Conservation (phyloP, 1,140 invertebrate genomes). For the Lordiphosa stackelbergi region DNA sequence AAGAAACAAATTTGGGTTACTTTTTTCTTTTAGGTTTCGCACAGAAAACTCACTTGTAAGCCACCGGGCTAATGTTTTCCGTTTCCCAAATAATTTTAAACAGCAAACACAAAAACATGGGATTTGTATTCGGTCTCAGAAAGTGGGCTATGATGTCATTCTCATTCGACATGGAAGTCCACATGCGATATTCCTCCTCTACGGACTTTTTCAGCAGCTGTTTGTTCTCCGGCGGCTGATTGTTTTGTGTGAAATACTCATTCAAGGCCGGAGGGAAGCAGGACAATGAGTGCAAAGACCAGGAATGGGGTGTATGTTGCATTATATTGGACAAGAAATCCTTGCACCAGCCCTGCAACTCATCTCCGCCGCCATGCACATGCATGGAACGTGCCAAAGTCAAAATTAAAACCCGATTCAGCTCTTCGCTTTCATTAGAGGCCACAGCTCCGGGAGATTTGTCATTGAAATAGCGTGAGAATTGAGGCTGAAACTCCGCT, state of each 20-base stretch:
- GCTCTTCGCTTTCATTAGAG: conserved; percentile 95
- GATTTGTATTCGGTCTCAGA: conserved; percentile 91
- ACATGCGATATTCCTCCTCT: conserved; percentile 96
- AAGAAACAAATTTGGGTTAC: conserved; percentile 12
- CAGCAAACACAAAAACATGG: conserved; percentile 92
- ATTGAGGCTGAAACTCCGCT: conserved; percentile 92
- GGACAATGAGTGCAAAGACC: conserved; percentile 93
- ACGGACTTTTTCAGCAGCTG: conserved; percentile 93
- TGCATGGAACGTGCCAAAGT: conserved; percentile 96
- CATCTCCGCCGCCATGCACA: conserved; percentile 87
- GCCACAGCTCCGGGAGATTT: conserved; percentile 85
- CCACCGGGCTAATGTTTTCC: conserved; percentile 93
- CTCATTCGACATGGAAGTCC: conserved; percentile 97
- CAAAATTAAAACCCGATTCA: conserved; percentile 93
- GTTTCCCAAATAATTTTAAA: conserved; percentile 98
- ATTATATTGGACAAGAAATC: conserved; percentile 93
- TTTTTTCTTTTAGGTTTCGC: not conserved
- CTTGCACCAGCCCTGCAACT: conserved; percentile 89
- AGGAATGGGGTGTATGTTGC: conserved; percentile 95
- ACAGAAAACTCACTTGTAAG: conserved; percentile 89
- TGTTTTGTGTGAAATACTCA: conserved; percentile 89
- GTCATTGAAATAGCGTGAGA: conserved; percentile 91
- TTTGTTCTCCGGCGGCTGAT: conserved; percentile 92
- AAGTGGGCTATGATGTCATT: conserved; percentile 97
- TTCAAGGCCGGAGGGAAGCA: conserved; percentile 93